Base-by-base conservation (phyloP, 2,113 vertebrate species). In the Scomber japonicus region DNA sequence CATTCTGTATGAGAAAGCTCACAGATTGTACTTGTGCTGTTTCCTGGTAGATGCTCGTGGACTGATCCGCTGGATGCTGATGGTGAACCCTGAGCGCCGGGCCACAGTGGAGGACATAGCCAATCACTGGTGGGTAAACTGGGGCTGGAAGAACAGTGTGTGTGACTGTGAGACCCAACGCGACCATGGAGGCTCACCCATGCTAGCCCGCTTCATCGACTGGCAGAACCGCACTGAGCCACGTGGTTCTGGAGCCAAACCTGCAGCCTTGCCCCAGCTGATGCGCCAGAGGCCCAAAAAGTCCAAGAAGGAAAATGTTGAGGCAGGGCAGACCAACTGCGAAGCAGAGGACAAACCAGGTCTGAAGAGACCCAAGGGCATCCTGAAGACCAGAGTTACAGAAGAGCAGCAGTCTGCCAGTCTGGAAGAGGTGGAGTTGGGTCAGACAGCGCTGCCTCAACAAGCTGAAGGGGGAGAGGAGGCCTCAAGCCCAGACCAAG, bases 91-190 rank as follows among this genome's bases (percentile, higher is more conserved):
- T 0, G 98, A 99, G 24, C 96, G 98, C 46, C 92, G 98, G 72
- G 98, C 98, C 89, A 99, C 97, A 19, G 96, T 99, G 6, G 98
- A 99, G 91, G 98, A 99, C 92, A 97, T 99, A 24, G 97, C 98
- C 89, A 99, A 98, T 89, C 98, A 99, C 93, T 99, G 98, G 98
- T 99, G 98, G 98, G 97, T 99, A 57, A 99, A 99, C 94, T 99
- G 98, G 98, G 97, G 98, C 90, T 99, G 98, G 92, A 99, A 97
- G 92, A 97, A 95, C 93, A 99, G 96, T 3, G 97, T 98, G 72
- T 99, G 98, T 44, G 97, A 99, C 95, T 99, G 98, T 13, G 96
- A 98, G 63, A 87, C 94, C 78, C 95, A 96, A 67, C 95, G 82
- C 0, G 96, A 96, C 84, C 96, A 96, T 3, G 91, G 92, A 0